Evolutionary conservation across 35 echinoderm and acorn worm genomes (phyloP).

Genomic region (Ptychodera flava): DNA sequence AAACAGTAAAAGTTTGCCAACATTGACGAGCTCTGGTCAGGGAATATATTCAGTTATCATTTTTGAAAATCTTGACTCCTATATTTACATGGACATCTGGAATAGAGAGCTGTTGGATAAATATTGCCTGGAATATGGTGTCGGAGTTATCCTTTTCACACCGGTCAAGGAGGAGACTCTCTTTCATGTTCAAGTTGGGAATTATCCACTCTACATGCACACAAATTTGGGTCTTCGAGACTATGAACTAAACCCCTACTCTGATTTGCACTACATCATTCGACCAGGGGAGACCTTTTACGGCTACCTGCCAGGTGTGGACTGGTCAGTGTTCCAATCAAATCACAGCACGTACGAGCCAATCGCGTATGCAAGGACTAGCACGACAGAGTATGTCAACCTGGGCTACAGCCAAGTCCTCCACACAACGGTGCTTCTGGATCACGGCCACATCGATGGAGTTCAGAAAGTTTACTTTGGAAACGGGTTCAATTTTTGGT

Average conservation of each 20-base stretch:
- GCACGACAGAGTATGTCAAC: constrained; percentile 33
- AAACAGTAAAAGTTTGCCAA: constrained; percentile 13
- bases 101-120: constrained; percentile 37
- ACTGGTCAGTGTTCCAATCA: constrained; percentile 85
- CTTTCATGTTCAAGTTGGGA: constrained; percentile 51
- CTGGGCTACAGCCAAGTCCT: constrained; percentile 22
- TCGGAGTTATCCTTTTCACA: constrained; percentile 66
- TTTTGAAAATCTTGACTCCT: constrained; percentile 78
- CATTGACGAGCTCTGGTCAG: constrained; percentile 18
- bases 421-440: constrained; percentile 66
- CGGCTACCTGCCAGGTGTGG: constrained; percentile 46
- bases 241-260: constrained; percentile 47
- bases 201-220: constrained; percentile 81
- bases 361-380: constrained; percentile 60
- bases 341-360: constrained; percentile 85
- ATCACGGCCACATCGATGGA: constrained; percentile 66
- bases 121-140: constrained; percentile 68
- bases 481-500: constrained; percentile 38
- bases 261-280: constrained; percentile 52
- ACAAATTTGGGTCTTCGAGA: constrained; percentile 65
- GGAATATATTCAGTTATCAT: constrained; percentile 79
- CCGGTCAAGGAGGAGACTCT: constrained; percentile 22
- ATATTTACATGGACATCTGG: constrained; percentile 35
- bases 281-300: constrained; percentile 45
- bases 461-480: constrained; percentile 85